Evolutionary conservation across 1,140 invertebrate genomes (phyloP).

Genomic region (Psilanteris sp.): DNA sequence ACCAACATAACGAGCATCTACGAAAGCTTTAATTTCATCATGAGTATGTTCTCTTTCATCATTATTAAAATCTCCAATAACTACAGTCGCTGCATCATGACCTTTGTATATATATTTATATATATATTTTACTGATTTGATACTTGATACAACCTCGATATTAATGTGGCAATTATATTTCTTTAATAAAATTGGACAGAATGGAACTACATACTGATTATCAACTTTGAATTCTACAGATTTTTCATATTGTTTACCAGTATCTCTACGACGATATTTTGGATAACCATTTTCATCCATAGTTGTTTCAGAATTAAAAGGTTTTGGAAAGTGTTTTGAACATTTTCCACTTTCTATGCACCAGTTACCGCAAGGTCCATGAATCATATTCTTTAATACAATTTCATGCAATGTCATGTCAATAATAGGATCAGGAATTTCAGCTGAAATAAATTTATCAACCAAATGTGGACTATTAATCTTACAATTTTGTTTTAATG

Average conservation of each 20-base stretch:
- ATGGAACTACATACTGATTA: constrained; percentile 12
- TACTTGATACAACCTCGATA: constrained; percentile 12
- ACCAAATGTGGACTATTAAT: constrained; percentile 2
- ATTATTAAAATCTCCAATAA: neutral
- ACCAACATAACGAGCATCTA: constrained; percentile 6
- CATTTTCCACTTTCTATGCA: constrained; percentile 37
- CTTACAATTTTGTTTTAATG: too few species aligned
- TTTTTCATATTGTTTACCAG: neutral
- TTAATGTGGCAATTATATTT: constrained; percentile 9
- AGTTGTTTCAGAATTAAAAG: constrained; percentile 18
- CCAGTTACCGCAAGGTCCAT: too few species aligned
- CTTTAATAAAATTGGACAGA: neutral
- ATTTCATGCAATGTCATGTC: constrained; percentile 57
- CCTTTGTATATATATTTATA: too few species aligned
- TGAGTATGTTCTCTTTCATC: neutral
- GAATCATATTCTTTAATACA: constrained; percentile 53
- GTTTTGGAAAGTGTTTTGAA: constrained; percentile 38
- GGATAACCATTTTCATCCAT: too few species aligned
- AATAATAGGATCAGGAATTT: neutral
- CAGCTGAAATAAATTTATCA: too few species aligned
- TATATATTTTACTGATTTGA: too few species aligned
- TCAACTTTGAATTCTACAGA: constrained; percentile 1
- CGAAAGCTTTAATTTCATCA: constrained; percentile 9
- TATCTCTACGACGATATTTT: neutral
- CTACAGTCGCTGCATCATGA: constrained; percentile 1